A percentile compares a stretch with the other conserved stretches of the same genome.
Conservation (phyloP, 2,888 invertebrate genomes). For the Ennomos fuscantarius region DNA sequence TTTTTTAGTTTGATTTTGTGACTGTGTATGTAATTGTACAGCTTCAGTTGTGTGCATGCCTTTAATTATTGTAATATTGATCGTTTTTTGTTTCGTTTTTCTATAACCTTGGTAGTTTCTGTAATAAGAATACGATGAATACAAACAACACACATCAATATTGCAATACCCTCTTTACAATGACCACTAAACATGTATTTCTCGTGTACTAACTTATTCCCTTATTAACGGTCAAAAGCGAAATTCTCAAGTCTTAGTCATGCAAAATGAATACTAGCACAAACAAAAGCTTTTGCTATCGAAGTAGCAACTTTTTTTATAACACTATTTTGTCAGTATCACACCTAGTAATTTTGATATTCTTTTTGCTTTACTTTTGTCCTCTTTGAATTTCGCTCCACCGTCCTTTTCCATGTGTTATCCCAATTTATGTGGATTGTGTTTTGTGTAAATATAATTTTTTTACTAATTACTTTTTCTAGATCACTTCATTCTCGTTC, state of each 20-base stretch:
- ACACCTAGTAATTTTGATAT: neutral
- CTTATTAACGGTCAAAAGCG: conserved; percentile 13
- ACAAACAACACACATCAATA: conserved; percentile 7
- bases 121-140: too few species aligned
- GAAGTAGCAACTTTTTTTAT: too few species aligned
- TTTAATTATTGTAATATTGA: conserved; percentile 42
- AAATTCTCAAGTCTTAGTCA: conserved; percentile 9
- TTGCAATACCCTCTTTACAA: conserved; percentile 7
- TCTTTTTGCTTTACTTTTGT: conserved; percentile 1
- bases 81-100: conserved; percentile 25
- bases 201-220: conserved; percentile 17
- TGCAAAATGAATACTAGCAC: neutral
- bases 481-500: conserved; percentile 42
- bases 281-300: too few species aligned
- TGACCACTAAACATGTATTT: conserved; percentile 8
- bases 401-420: conserved; percentile 6
- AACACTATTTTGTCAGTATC: too few species aligned
- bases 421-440: conserved; percentile 65
- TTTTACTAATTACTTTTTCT: conserved; percentile 34
- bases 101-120: neutral
- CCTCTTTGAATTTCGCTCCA: conserved; percentile 5
- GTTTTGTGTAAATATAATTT: conserved; percentile 68
- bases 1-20: conserved; percentile 28
- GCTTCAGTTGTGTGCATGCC: conserved; percentile 52
- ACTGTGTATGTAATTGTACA: conserved; percentile 40